phyloP scores from a whole-genome alignment of 2,888 invertebrate species.

The Ectobius pallidus region DNA sequence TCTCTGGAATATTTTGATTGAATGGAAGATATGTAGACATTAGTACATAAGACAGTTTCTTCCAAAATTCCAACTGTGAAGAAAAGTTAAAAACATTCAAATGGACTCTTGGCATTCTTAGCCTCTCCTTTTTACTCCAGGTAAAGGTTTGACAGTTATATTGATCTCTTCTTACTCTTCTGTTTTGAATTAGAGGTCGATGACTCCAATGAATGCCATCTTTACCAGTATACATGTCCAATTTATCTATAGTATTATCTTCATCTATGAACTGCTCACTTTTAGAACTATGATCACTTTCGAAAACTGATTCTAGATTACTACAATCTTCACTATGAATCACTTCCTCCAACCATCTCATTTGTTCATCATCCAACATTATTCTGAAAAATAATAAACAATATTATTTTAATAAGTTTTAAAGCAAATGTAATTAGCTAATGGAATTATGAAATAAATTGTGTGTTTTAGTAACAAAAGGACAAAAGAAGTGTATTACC shows the following conservation, averaged over 20 bases:
- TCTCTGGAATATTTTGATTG: constrained; percentile 19
- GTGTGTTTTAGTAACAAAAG: not conserved
- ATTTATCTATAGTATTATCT: not conserved
- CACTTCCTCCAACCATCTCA: not conserved
- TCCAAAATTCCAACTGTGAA: not conserved
- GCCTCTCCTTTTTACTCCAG: not conserved
- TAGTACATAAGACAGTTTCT: not conserved
- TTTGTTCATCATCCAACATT: not conserved
- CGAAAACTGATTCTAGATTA: too few relatives aligned
- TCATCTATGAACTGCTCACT: not conserved
- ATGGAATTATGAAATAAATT: not conserved
- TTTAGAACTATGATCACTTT: not conserved
- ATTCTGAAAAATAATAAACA: not conserved
- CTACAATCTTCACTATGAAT: not conserved
- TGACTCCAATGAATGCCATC: not conserved
- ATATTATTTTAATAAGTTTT: not conserved
- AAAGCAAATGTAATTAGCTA: not conserved
- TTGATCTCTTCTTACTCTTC: not conserved
- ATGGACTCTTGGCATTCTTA: not conserved
- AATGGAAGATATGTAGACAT: not conserved
- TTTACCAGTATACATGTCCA: constrained; percentile 14
- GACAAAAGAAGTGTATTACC: not conserved
- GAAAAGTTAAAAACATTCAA: not conserved
- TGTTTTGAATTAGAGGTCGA: not conserved
- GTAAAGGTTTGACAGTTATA: not conserved